phyloP scores from a whole-genome alignment of 1,140 invertebrate genomes.

The Anadara kagoshimensis region DNA sequence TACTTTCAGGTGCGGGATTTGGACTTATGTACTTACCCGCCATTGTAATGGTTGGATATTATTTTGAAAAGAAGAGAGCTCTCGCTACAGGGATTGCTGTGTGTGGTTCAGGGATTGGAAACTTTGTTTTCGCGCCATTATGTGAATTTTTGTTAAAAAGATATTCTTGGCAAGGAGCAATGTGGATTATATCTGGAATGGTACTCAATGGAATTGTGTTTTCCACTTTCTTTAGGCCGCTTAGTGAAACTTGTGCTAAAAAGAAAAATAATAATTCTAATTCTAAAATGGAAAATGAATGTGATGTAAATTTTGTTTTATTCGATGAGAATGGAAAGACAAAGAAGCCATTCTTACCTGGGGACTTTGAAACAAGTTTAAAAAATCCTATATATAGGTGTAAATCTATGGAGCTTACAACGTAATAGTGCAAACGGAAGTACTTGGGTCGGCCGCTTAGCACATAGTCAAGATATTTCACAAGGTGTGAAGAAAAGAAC shows the following conservation, averaged over 20 bases:
- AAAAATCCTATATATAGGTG: conserved; percentile 36
- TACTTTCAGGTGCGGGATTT: conserved; percentile 80
- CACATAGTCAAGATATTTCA: conserved; percentile 47
- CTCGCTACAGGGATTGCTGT: conserved; percentile 98
- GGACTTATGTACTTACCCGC: conserved; percentile 98
- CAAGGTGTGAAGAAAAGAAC: background rate
- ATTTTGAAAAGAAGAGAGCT: conserved; percentile 97
- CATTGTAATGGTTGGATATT: conserved; percentile 97
- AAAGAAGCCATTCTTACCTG: conserved; percentile 38
- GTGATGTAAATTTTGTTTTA: conserved; percentile 3
- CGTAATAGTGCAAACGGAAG: conserved; percentile 5
- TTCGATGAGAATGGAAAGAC: conserved; percentile 1
- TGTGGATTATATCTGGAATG: conserved; percentile 85
- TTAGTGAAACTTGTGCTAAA: conserved; percentile 62
- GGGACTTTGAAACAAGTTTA: conserved; percentile 24
- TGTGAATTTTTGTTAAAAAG: conserved; percentile 78
- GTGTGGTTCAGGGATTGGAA: conserved; percentile 92
- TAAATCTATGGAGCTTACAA: conserved; percentile 21
- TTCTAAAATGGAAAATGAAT: background rate
- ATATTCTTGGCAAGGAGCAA: conserved; percentile 83
- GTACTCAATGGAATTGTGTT: conserved; percentile 85
- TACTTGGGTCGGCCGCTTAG: conserved; percentile 24
- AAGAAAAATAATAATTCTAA: conserved; percentile 63
- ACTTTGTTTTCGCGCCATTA: conserved; percentile 83
- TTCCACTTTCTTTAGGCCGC: conserved; percentile 86